A percentile compares a stretch with the other conserved stretches of the same genome.
Evolutionary conservation across 2,113 vertebrate species (phyloP).

Genomic region (Nibea coibor): DNA sequence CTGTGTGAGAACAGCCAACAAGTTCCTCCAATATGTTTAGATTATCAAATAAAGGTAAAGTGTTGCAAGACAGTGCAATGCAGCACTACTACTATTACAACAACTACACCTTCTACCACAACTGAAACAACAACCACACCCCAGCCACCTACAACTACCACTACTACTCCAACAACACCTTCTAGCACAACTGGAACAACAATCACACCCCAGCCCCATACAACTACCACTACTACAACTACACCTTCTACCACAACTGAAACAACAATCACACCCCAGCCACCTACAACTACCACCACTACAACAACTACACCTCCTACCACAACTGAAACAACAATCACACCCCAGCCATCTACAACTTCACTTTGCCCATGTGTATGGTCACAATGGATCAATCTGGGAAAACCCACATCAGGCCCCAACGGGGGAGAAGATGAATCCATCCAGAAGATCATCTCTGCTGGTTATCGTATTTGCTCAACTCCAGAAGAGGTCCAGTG

Average conservation of each 20-base stretch:
- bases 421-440: no score
- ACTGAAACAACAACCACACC: neutral
- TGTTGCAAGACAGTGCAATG: slow-evolving; percentile 64
- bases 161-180: neutral
- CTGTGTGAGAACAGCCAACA: slow-evolving; percentile 80
- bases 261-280: neutral
- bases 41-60: slow-evolving; percentile 73
- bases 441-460: neutral
- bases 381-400: no score
- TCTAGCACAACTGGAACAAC: neutral
- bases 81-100: neutral
- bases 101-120: neutral
- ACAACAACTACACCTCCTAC: neutral
- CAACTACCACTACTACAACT: neutral
- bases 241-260: neutral
- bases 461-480: no score
- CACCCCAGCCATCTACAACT: neutral
- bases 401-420: no score
- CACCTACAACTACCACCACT: neutral
- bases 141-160: neutral
- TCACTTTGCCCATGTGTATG: no score
- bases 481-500: no score
- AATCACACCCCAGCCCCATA: neutral
- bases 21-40: slow-evolving; percentile 69
- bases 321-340: neutral